Evolutionary conservation across 2,113 vertebrate genomes (phyloP).

Genomic region (human (Homo sapiens)): GRCh38 chr17:65554001-65554500

Average conservation of each 20-base stretch:
- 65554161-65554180: not conserved
- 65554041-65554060: slow-evolving; percentile 77
- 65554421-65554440: slow-evolving; percentile 29
- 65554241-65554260: too few relatives aligned
- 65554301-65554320: not conserved
- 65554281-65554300: not conserved
- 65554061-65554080: slow-evolving; percentile 70
- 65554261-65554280: not conserved
- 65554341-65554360: slow-evolving; percentile 25
- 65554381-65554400: not conserved
- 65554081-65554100: slow-evolving; percentile 61
- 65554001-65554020: not conserved
- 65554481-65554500: not conserved
- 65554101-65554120: slow-evolving; percentile 66
- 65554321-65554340: not conserved
- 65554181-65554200: not conserved
- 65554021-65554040: slow-evolving; percentile 68
- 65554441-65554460: slow-evolving; percentile 4
- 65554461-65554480: not conserved
- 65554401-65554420: slow-evolving; percentile 7
- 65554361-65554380: not conserved
- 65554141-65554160: slow-evolving; percentile 38
- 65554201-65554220: not conserved
- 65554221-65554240: not conserved
- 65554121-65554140: slow-evolving; percentile 48